Base-by-base conservation (phyloP, 2,797 vertebrate species). In the Typhlichthys eigenmanni region DNA sequence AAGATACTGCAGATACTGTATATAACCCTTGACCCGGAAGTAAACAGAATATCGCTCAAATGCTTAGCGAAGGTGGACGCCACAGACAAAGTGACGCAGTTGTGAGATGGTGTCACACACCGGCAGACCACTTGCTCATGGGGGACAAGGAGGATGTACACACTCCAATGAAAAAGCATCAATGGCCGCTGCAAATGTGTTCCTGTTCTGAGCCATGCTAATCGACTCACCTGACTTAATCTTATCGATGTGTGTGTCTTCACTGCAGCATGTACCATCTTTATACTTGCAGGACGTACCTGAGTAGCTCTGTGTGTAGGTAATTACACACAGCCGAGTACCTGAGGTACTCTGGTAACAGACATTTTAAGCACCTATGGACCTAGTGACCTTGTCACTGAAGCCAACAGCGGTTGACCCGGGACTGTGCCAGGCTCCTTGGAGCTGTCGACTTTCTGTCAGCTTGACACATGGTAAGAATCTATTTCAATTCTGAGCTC, bases 401-500 rank as follows among this genome's bases (percentile, higher is more conserved):
- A 2, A 64, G 24, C 74, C 82, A 83, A 85, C 82, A 55, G 71
- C 19, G 56, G 84, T 79, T 83, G 83, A 84, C 72, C 68, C 78
- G 73, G 78, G 79, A 76, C 75, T 55, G 64, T 56, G 74, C 54
- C 74, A 75, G 57, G 4, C 70, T 16, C 65, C 79, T 69, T 72
- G 72, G 74, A 68, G 9, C 2, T 0, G 66, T 75, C 69, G 51
- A 73, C 34, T 63, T 52, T 71, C 65, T 46, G 19, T 29, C 57
- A 60, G 73, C 62, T 16, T 78, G 79, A 87, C 82, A 68, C 46
- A 55, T 3, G 32, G 14, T 43, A 47, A 43, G 11, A 43, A 76
- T 64, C 71, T 69, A 80, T 83, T 72, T 63, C 73, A 78, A 87
- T 87, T 76, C 80, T 78, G 84, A 80, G 75, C 76, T 79, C 70